Conservation (phyloP, 2,797 vertebrate species). For the Sardinella longiceps region DNA sequence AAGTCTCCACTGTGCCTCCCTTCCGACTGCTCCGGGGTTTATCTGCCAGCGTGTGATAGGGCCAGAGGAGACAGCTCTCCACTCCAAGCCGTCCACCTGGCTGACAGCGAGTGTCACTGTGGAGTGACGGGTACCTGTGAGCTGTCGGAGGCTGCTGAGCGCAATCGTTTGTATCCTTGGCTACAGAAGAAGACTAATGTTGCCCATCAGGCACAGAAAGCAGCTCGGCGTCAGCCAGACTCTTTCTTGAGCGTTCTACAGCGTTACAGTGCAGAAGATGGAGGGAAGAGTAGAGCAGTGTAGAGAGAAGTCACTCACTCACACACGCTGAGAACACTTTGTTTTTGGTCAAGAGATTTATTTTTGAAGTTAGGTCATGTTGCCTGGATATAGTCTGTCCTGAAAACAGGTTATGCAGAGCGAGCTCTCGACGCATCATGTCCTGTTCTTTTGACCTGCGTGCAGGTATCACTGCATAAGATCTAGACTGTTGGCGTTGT, state of each 20-base stretch:
- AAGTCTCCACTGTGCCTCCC: not conserved
- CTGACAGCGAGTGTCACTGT: slow-evolving; percentile 1
- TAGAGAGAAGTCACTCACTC: not conserved
- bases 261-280: not conserved
- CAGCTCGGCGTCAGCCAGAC: not conserved
- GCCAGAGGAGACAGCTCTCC: not conserved
- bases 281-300: not conserved
- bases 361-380: not conserved
- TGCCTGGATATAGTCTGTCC: not conserved
- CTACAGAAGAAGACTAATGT: not conserved
- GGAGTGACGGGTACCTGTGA: not conserved
- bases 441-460: not conserved
- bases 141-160: slow-evolving; percentile 5
- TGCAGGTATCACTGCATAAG: not conserved
- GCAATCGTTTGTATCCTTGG: not conserved
- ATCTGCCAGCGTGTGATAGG: not conserved
- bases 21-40: not conserved
- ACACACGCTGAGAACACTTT: slow-evolving; percentile 4
- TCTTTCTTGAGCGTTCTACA: not conserved
- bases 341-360: not conserved
- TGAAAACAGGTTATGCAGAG: not conserved
- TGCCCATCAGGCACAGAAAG: not conserved
- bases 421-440: not conserved
- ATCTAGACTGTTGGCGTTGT: not conserved
- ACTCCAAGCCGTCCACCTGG: not conserved